phyloP scores from a whole-genome alignment of 2,888 invertebrate genomes.

The Rhagophthalmus giganteus region DNA sequence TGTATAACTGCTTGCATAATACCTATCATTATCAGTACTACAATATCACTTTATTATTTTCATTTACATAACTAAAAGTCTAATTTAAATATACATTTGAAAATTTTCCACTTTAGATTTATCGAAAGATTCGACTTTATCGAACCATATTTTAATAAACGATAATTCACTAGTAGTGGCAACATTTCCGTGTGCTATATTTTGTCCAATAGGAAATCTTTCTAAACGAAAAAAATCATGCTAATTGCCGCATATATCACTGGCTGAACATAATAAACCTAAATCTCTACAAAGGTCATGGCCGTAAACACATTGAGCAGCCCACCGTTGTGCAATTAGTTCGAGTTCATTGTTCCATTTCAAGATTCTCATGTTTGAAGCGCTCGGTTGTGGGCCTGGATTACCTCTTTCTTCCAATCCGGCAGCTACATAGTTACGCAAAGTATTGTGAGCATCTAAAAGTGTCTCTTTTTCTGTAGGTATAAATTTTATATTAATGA shows the following conservation, averaged over 20 bases:
- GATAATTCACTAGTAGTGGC: slow-evolving; percentile 44
- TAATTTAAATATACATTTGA: slow-evolving; percentile 31
- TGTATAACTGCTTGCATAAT: slow-evolving; percentile 37
- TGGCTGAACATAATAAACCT: slow-evolving; percentile 38
- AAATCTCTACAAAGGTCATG: slow-evolving; percentile 53
- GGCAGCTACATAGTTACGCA: slow-evolving; percentile 51
- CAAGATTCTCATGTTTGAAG: slow-evolving; percentile 50
- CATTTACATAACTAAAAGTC: no score
- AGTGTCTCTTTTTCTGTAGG: slow-evolving; percentile 49
- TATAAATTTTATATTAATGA: slow-evolving; percentile 44
- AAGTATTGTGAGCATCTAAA: slow-evolving; percentile 54
- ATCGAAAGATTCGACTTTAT: slow-evolving; percentile 47
- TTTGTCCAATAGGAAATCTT: slow-evolving; percentile 55
- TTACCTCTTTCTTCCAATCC: slow-evolving; percentile 49
- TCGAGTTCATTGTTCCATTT: slow-evolving; percentile 56
- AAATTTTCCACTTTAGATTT: slow-evolving; percentile 35
- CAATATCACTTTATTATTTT: no score
- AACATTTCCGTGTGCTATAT: slow-evolving; percentile 48
- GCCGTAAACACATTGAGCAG: slow-evolving; percentile 51
- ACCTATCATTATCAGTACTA: slow-evolving; percentile 21
- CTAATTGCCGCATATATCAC: neutral
- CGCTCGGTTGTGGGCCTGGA: slow-evolving; percentile 53
- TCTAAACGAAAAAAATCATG: slow-evolving; percentile 35
- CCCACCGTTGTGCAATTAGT: slow-evolving; percentile 54
- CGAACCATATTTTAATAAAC: slow-evolving; percentile 49